Base-by-base conservation (phyloP, 2,888 invertebrate species). In the Campaea margaritaria region DNA sequence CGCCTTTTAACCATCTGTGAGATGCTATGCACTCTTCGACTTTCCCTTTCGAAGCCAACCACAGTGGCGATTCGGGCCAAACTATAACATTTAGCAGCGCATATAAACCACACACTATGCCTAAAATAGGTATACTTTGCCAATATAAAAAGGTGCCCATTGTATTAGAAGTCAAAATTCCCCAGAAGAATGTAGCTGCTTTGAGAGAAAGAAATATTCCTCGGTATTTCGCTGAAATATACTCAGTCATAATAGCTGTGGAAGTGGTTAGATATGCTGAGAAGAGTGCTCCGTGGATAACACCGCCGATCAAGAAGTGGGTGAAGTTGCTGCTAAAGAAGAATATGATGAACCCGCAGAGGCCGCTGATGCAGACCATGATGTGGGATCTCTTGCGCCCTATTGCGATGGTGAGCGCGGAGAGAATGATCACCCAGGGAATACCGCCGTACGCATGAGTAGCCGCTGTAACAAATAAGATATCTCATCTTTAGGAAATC, bases 1-100 rank as follows among this genome's bases (percentile, higher is more conserved):
- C 49, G 0, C 83, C 84, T 58, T 81, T 79, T 0, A 84, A 39
- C 69, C 72, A 77, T 16, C 68, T 66, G 38, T 76, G 80, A 0
- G 79, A 62, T n/a, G 44, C 50, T 14, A 69, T 67, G 48, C 82
- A 78, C 53, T 80, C 77, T 2, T 74, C 67, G 45, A 74, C 77
- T 13, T 67, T 68, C 2, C 75, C 74, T 57, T 68, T 78, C 15
- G 70, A 75, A 0, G 81, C 82, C 12, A 84, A 56, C 83, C 83
- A 84, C 13, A 73, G 59, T 4, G 79, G 79, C 2, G 79, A 78
- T 42, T 81, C 78, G 0, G 79, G 75, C 70, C 74, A 72, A 13
- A 73, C 46, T 4, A 64, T 28, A 0, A 71, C 41, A 11, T 65
- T 58, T 0, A 61, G 2, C 9, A 73, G 47, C 16, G 44, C 64